Base-by-base conservation (phyloP, 1,140 invertebrate species). In the Sinella curviseta region DNA sequence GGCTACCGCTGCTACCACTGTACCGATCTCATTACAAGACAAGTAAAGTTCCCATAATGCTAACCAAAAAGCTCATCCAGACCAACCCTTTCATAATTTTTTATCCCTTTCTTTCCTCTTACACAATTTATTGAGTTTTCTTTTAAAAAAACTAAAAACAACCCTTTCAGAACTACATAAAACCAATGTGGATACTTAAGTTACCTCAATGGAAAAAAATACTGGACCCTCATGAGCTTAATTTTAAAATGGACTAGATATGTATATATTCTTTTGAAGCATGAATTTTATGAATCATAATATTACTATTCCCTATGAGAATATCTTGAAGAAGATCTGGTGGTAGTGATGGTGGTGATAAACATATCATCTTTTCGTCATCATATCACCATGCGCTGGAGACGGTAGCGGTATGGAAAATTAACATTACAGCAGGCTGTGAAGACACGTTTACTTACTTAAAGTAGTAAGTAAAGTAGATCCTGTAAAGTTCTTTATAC, bases 361-460 rank as follows among this genome's bases (percentile, higher is more conserved):
- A 48, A 48, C 39, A 48, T 20, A 48, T 48, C 39, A 48, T 48
- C 39, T 48, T 20, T n/a, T 48, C 39, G 20, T 48, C 39, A 48
- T 48, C 39, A 48, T n/a, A n/a, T n/a, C n/a, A n/a, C n/a, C n/a
- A n/a, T n/a, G n/a, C n/a, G n/a, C n/a, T n/a, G n/a, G 39, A 12
- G 39, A 48, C 39, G 39, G 39, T 48, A 48, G 39, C 39, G 8
- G 20, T 48, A 48, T 48, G 39, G 39, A 20, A 48, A 48, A 48
- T 48, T 48, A 48, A 48, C 39, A 48, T 20, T 12, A 33, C 65
- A n/a, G 30, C 65, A 30, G 31, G 31, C 31, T 24, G 65, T n/a
- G 65, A 70, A 70, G 65, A 70, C 65, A 70, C n/a, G 65, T 31
- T 70, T 70, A 30, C 65, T 70, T 30, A 30, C 65, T 70, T 70